phyloP scores from a whole-genome alignment of 1,140 invertebrate genomes.

The Dreissena polymorpha region DNA sequence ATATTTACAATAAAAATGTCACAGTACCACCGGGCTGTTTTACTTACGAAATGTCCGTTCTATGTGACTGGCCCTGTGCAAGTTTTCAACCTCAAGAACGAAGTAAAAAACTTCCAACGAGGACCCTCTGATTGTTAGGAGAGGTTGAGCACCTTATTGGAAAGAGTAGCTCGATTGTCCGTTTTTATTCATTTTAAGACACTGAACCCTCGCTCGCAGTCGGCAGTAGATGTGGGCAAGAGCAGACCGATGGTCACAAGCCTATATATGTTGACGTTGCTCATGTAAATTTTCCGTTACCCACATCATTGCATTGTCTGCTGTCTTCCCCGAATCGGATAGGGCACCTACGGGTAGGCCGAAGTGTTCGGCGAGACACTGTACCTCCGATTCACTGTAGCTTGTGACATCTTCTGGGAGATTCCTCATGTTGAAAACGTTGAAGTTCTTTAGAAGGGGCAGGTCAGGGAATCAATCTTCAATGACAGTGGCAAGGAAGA shows the following conservation, averaged over 20 bases:
- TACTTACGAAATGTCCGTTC: too few relatives aligned
- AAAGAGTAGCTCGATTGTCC: background rate
- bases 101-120: background rate
- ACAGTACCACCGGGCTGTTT: too few relatives aligned
- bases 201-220: constrained; percentile 7
- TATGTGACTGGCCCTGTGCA: background rate
- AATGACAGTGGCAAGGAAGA: too few relatives aligned
- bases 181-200: background rate
- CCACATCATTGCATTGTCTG: background rate
- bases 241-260: constrained; percentile 5
- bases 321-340: background rate
- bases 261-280: background rate
- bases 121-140: background rate
- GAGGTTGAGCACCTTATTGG: background rate
- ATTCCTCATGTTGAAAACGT: too few relatives aligned
- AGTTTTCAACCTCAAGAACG: background rate
- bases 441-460: too few relatives aligned
- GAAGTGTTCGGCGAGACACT: background rate
- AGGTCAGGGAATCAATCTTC: too few relatives aligned
- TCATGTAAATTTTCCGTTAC: background rate
- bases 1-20: too few relatives aligned
- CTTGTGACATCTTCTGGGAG: too few relatives aligned
- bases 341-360: background rate
- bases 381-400: too few relatives aligned
- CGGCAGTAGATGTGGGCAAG: constrained; percentile 13